Base-by-base conservation (phyloP, 2,888 invertebrate species). In the Amphipoea lucens region DNA sequence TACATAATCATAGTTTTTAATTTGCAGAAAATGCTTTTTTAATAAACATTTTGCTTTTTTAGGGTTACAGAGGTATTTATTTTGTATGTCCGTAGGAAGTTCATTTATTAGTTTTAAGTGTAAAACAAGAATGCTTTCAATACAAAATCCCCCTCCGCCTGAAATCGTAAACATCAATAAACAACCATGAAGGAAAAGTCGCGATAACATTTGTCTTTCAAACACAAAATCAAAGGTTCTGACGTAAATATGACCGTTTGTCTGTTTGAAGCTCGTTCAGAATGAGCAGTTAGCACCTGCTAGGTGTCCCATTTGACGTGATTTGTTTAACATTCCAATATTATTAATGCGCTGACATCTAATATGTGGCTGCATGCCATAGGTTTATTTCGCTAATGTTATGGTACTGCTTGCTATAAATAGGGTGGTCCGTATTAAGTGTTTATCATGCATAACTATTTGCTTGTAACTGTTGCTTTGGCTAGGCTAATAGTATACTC, bases 281-380 rank as follows among this genome's bases (percentile, higher is more conserved):
- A 71, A 76, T 63, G 12, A 72, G 71, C 60, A 77, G 69, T 60
- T 75, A 81, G 51, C 82, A 86, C 82, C 74, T 84, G 74, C 70
- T 75, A 48, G 65, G 51, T 79, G 71, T 72, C 83, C 40, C 79
- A 76, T 83, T 74, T 65, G 72, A 70, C 42, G 66, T 76, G 84
- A 80, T 88, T 78, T 87, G 85, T 82, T 87, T 84, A 78, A 76
- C 78, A 88, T 88, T 87, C 82, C 78, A 80, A 79, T 82, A 75
- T 84, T 69, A 78, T 69, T 80, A 79, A 87, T 88, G 78, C 62
- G 66, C 62, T 74, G 62, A 77, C 76, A 86, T 81, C 76, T 72
- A 78, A 76, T 83, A 71, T 51, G 72, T 68, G 40, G 62, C 36
- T 68, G 74, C 70, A 51, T 77, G 70, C 23, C 57, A 42, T 71